Conservation (phyloP, 1,140 invertebrate species). For the Drosophila pandora region DNA sequence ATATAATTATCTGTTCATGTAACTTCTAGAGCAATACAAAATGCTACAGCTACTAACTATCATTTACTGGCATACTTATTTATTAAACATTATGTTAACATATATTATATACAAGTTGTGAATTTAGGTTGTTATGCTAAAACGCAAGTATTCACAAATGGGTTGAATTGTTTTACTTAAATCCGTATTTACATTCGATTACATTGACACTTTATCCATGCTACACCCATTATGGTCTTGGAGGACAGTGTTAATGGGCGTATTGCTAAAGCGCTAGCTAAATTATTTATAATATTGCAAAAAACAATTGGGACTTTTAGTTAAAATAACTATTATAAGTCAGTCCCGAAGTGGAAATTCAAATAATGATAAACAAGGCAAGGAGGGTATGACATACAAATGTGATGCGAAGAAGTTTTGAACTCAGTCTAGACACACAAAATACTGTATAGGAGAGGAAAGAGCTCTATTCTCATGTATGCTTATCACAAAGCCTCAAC, state of each 20-base stretch:
- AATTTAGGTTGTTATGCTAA: slow-evolving; percentile 52
- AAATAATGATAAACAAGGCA: slow-evolving; percentile 10
- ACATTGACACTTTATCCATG: slow-evolving; percentile 26
- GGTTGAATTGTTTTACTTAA: slow-evolving; percentile 8
- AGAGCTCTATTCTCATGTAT: slow-evolving; percentile 6
- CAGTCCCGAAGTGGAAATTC: slow-evolving; percentile 15
- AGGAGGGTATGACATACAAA: slow-evolving; percentile 29
- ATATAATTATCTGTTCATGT: slow-evolving; percentile 35
- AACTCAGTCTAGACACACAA: slow-evolving; percentile 23
- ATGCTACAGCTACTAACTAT: slow-evolving; percentile 51
- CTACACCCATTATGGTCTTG: background rate
- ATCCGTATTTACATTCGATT: slow-evolving; percentile 35
- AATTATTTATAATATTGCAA: slow-evolving; percentile 69
- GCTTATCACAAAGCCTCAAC: slow-evolving; percentile 48
- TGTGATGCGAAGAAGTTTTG: slow-evolving; percentile 23
- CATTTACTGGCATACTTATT: slow-evolving; percentile 56
- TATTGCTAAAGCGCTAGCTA: slow-evolving; percentile 22
- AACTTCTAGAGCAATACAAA: slow-evolving; percentile 67
- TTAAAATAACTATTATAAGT: slow-evolving; percentile 10
- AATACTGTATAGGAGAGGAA: slow-evolving; percentile 14
- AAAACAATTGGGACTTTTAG: slow-evolving; percentile 31
- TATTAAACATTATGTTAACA: slow-evolving; percentile 22
- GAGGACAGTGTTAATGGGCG: slow-evolving; percentile 3
- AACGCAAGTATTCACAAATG: slow-evolving; percentile 57
- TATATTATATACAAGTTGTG: slow-evolving; percentile 49